These are phyloP conservation scores for Tetramorium simillimum DNA, from an alignment of 1,140 invertebrate genomes.

Conservation along the genomic window DNA sequence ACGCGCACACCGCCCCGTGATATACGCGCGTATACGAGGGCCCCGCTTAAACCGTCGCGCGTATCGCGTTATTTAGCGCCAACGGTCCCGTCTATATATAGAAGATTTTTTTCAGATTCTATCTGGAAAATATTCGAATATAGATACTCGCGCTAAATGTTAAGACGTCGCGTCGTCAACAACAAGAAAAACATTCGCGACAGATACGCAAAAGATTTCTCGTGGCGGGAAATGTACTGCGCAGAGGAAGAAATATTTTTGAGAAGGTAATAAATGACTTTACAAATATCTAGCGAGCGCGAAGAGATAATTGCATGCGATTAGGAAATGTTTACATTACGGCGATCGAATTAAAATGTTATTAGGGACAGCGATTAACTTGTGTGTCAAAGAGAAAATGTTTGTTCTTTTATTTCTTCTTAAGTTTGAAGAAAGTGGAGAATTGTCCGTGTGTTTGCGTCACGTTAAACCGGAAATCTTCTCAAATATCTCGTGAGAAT, in stretches of 20 bases:
- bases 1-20: slow-evolving; percentile 62
- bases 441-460: not conserved
- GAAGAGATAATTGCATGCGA: not conserved
- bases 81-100: slow-evolving; percentile 38
- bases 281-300: not conserved
- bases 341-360: not conserved
- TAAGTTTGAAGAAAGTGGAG: not conserved
- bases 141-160: not conserved
- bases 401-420: not conserved
- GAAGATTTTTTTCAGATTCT: not conserved
- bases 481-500: not conserved
- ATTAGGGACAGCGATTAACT: not conserved
- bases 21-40: slow-evolving; percentile 66
- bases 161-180: not conserved
- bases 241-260: not conserved
- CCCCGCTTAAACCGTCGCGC: slow-evolving; percentile 70
- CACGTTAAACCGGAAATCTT: not conserved
- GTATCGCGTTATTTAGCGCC: slow-evolving; percentile 75
- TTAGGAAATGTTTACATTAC: not conserved
- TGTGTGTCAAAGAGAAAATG: not conserved
- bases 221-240: not conserved
- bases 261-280: not conserved
- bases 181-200: too few species aligned
- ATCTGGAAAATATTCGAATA: not conserved
- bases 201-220: not conserved